These are phyloP conservation scores for Amblyornis subalaris DNA, from an alignment of 2,113 vertebrate genomes.

Conservation along the genomic window DNA sequence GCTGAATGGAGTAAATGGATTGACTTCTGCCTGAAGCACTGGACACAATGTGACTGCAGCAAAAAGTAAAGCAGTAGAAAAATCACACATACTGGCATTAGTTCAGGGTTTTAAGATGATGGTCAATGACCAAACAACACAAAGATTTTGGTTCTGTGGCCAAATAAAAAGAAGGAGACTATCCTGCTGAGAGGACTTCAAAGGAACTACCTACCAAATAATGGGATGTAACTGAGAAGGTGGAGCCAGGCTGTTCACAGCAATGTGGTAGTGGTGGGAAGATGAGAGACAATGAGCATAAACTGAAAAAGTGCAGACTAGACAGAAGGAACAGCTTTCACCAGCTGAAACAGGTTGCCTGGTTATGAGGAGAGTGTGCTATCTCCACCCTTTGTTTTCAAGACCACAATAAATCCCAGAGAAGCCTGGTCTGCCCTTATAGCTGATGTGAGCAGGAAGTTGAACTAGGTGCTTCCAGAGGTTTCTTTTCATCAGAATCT, in stretches of 20 bases:
- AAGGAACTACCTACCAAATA: background rate
- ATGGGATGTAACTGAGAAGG: background rate
- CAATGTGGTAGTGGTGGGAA: fast-evolving
- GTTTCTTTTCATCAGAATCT: background rate
- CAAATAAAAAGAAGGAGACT: background rate
- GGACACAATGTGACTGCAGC: background rate
- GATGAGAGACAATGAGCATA: fast-evolving
- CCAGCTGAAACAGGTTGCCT: background rate
- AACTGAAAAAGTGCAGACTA: background rate
- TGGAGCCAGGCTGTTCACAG: background rate
- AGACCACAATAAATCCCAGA: background rate
- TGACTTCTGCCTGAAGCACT: background rate
- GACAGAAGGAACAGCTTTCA: background rate
- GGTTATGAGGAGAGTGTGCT: background rate
- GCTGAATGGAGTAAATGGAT: background rate
- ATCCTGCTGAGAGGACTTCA: background rate
- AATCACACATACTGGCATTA: background rate
- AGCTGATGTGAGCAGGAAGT: background rate
- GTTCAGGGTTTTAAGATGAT: background rate
- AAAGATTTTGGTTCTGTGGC: background rate
- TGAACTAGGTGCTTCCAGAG: background rate
- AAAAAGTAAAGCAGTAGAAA: background rate
- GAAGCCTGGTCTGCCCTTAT: background rate
- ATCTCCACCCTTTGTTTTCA: background rate
- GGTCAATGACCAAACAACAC: background rate